These are phyloP conservation scores for Dendrocincla tyrannina DNA, from an alignment of 2,797 vertebrate species.

Conservation along the genomic window DNA sequence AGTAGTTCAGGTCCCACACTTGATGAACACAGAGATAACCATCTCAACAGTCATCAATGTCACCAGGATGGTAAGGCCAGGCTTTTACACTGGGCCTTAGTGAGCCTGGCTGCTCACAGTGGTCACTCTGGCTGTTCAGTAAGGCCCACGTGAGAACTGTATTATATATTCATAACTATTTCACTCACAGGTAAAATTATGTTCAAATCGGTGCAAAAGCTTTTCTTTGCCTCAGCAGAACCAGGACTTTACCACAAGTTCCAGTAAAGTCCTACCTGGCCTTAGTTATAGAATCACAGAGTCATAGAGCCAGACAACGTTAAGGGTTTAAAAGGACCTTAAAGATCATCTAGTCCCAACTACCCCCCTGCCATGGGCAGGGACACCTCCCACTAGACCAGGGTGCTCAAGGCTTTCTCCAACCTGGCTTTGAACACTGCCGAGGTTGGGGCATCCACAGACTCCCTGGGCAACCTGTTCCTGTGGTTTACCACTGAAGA, in stretches of 20 bases:
- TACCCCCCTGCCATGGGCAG: not conserved
- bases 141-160: not conserved
- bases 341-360: accelerated
- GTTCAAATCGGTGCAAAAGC: not conserved
- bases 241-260: not conserved
- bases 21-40: not conserved
- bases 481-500: not conserved
- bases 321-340: not conserved
- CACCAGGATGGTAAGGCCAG: not conserved
- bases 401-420: not conserved
- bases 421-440: too few species aligned
- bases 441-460: not conserved
- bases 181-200: not conserved
- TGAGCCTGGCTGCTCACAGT: not conserved
- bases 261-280: not conserved
- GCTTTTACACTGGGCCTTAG: not conserved
- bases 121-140: not conserved
- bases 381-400: not conserved
- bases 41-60: not conserved
- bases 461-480: not conserved
- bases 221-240: not conserved
- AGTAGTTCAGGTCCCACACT: not conserved
- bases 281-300: not conserved
- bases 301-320: not conserved
- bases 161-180: not conserved